Percentiles rank a stretch among this genome's conserved stretches.
Conservation (phyloP, 2,113 vertebrate genomes). For the Bungarus multicinctus region DNA sequence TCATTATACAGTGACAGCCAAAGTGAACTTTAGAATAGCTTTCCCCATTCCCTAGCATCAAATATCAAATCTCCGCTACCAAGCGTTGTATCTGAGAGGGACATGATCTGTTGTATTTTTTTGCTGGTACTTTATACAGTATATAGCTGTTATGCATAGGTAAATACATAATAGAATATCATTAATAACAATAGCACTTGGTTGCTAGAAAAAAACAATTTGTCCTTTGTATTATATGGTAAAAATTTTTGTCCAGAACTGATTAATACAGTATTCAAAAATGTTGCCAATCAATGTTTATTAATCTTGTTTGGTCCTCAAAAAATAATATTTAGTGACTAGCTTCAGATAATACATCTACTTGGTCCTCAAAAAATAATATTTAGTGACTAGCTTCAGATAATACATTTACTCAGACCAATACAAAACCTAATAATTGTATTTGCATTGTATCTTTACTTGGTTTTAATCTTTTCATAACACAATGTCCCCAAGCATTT, state of each 20-base stretch:
- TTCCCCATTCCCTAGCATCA: not conserved
- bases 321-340: not conserved
- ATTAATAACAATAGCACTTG: not conserved
- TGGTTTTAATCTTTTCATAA: not conserved
- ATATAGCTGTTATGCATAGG: too few relatives aligned
- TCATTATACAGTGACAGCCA: not conserved
- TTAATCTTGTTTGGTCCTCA: not conserved
- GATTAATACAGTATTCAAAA: not conserved
- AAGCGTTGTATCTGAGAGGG: not conserved
- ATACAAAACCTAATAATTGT: not conserved
- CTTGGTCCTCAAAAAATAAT: not conserved
- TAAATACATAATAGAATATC: not conserved
- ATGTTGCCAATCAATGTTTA: not conserved
- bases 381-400: not conserved
- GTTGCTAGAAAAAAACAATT: not conserved
- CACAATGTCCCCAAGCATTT: not conserved
- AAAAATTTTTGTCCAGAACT: not conserved
- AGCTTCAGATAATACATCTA: not conserved
- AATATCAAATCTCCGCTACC: fast-evolving
- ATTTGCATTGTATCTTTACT: not conserved
- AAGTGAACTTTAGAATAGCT: not conserved
- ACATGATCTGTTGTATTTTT: not conserved
- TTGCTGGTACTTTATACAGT: not conserved
- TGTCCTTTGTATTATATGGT: not conserved
- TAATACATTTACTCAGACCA: not conserved